A percentile compares a stretch with the other conserved stretches of the same genome.
Evolutionary conservation across 2,797 vertebrate species (phyloP).

Genomic region (Scolopax rusticola): DNA sequence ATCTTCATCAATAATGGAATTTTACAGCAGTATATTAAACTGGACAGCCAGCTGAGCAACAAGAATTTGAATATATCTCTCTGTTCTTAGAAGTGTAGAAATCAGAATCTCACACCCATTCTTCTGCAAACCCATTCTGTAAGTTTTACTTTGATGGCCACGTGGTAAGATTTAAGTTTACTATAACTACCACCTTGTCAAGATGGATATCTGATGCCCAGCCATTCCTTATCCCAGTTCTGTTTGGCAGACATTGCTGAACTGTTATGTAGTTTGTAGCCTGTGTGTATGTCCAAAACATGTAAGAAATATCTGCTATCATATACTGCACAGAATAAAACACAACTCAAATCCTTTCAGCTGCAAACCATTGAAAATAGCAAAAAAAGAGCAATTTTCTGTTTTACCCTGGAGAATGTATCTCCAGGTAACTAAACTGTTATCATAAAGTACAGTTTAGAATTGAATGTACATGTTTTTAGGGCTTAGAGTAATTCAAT

Average conservation of each 20-base stretch:
- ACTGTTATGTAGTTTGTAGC: neutral
- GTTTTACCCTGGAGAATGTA: neutral
- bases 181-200: neutral
- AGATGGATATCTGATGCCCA: neutral
- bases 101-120: neutral
- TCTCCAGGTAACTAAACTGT: neutral
- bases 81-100: neutral
- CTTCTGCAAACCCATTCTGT: neutral
- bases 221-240: neutral
- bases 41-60: neutral
- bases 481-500: neutral
- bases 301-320: neutral
- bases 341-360: neutral
- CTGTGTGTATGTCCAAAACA: neutral
- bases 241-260: neutral
- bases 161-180: neutral
- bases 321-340: neutral
- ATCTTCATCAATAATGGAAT: conserved; percentile 71
- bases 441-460: neutral
- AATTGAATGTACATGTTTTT: neutral
- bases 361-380: neutral
- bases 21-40: conserved; percentile 66
- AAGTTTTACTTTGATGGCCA: neutral
- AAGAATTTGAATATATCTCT: neutral
- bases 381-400: neutral